Conservation (phyloP, 1,140 invertebrate species). For the Calycopis cecrops region DNA sequence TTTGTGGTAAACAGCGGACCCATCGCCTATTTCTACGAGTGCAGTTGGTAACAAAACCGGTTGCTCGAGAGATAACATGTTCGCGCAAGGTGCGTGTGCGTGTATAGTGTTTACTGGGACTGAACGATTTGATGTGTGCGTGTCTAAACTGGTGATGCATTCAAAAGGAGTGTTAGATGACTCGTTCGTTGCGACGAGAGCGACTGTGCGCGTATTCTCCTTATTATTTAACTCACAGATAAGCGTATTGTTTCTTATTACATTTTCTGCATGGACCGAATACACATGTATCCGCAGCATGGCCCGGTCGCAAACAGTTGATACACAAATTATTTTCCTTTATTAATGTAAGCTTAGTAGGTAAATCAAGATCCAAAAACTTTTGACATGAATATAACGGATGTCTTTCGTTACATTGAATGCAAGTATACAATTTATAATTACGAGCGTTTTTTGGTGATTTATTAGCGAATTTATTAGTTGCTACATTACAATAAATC, state of each 20-base stretch:
- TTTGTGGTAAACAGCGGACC: not conserved
- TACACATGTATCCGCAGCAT: too few relatives aligned
- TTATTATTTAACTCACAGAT: slow-evolving; percentile 19
- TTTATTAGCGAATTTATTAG: not conserved
- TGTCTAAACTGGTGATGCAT: too few relatives aligned
- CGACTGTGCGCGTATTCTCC: not conserved
- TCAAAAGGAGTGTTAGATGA: too few relatives aligned
- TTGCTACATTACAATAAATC: not conserved
- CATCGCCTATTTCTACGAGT: not conserved
- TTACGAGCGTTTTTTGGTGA: not conserved
- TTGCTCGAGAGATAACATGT: not conserved
- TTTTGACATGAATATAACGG: slow-evolving; percentile 23
- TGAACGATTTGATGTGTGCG: too few relatives aligned
- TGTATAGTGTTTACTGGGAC: too few relatives aligned
- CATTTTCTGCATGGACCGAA: too few relatives aligned
- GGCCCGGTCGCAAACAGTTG: too few relatives aligned
- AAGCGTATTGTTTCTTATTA: too few relatives aligned
- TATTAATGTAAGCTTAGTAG: slow-evolving; percentile 15
- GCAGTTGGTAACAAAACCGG: slow-evolving; percentile 18
- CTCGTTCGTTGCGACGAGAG: not conserved
- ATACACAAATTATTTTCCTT: too few relatives aligned
- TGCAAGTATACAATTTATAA: too few relatives aligned
- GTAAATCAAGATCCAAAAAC: slow-evolving; percentile 17
- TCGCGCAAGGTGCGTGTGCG: too few relatives aligned
- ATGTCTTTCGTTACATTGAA: too few relatives aligned